Percentiles rank a stretch among this genome's conserved stretches.
These are phyloP conservation scores for Enteromius trimaculatus DNA, from an alignment of 2,797 vertebrate genomes.

Conservation along the genomic window DNA sequence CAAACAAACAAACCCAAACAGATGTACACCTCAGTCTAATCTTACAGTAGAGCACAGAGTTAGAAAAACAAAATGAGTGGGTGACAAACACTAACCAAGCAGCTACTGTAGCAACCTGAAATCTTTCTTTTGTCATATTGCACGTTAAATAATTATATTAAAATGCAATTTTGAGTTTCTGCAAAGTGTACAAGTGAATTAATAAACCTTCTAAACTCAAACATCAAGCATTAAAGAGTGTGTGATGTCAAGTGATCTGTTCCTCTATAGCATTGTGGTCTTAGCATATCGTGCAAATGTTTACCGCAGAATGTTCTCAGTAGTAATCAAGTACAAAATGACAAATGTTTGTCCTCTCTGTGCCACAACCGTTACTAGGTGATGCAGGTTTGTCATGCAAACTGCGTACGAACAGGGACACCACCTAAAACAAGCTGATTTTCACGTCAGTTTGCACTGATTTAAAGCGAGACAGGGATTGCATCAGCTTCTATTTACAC, in stretches of 20 bases:
- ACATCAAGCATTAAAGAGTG: background rate
- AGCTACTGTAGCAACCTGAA: background rate
- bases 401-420: background rate
- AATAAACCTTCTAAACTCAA: background rate
- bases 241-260: background rate
- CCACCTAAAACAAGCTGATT: background rate
- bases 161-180: background rate
- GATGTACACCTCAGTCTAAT: background rate
- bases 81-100: background rate
- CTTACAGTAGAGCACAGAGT: background rate
- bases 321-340: constrained; percentile 11
- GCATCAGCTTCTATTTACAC: background rate
- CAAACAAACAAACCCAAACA: background rate
- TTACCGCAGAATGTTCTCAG: constrained; percentile 54
- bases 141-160: background rate
- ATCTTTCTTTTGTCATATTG: background rate
- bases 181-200: background rate
- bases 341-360: background rate
- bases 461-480: constrained; percentile 11
- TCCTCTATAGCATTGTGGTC: constrained; percentile 44
- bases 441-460: constrained; percentile 30
- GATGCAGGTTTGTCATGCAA: constrained; percentile 40
- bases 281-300: constrained; percentile 50
- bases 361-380: constrained; percentile 3
- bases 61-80: background rate